Evolutionary conservation across 1,140 invertebrate species (phyloP), one percentile per base, ranked within the genome.

Genomic region (Hypothenemus hampei): DNA sequence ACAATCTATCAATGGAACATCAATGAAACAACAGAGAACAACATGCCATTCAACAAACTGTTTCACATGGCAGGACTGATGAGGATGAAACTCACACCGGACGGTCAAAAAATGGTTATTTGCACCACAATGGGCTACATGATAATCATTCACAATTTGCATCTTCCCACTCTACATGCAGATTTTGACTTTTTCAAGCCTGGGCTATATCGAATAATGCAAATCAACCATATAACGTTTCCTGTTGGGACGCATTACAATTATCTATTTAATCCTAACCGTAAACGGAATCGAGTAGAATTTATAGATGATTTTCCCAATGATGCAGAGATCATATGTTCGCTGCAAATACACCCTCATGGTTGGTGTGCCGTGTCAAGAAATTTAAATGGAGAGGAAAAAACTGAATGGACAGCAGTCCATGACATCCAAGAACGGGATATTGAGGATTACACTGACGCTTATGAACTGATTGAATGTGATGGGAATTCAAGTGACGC

Each of bases 1-100:
- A 89, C 86, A 60, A 91, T 97, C 70, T 93, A 89, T 65, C 89
- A 90, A 2, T 97, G 93, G 93, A 90, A 96, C 69, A 91, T 96
- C 19, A 93, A 94, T 72, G 90, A 83, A 69, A 87, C 78, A 65
- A 86, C 86, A 19, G 88, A 90, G 65, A 83, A 81, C 63, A 87
- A 84, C 59, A 76, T 85, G 61, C 75, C 86, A 3, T 88, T 86
- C 67, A 86, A 88, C 61, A 80, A 86, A 66, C 86, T 95, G 3
- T 93, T 95, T 68, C 77, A 83, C 57, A 76, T 76, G 67, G 85
- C 84, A 59, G 89, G 88, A 1, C 68, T 96, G 40, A 95, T 97
- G 92, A 75, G 93, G 33, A 93, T 89, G 53, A 80, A 89, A 51
- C 75, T 97, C 53, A 87, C 84, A 22, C 89, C 91, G 1, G 87